Evolutionary conservation across 2,888 invertebrate species (phyloP), one percentile per base, ranked within the genome.

Genomic region (Drosophila silvestris): DNA sequence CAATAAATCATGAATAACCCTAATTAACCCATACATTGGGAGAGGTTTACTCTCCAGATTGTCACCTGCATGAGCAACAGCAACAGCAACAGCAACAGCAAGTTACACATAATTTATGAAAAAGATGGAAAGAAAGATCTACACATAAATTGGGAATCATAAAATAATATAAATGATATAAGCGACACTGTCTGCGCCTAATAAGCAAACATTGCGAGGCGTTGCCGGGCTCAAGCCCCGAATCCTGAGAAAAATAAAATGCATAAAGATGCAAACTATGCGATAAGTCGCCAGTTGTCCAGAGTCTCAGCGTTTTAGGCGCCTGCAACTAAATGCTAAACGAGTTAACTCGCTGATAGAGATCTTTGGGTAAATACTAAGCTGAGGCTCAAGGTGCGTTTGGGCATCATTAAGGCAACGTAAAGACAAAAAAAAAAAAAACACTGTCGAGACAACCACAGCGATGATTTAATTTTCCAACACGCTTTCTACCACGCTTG

Each of bases 241-340:
- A 81, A 74, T 74, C 77, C 82, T 81, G 83, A 83, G 82, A 82
- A 82, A 30, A 28, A 57, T 39, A 57, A 39, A 70, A 76, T 60
- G 60, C 80, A 82, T 80, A 70, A 70, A 71, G 87, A 87, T 87
- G 84, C 90, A 79, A 83, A 76, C 77, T 72, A 72, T 77, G 69
- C 72, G 87, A 87, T 90, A 90, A 87, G 81, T 73, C 30, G 47
- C 65, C 56, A 69, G 62, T 65, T 47, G 47, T 47, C 47, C 47
- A 47, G 12, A 37, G 57, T 37, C 47, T 33, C 77, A 70, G 52
- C 59, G 54, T 57, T 62, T 74, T 83, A 91, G 92, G 91, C 91
- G 91, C 92, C 91, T 90, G 84, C 80, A 87, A 91, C 92, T 90
- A 92, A 91, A 91, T 89, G 88, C 87, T 89, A 91, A 91, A 90